Base-by-base conservation (phyloP, 2,888 invertebrate genomes). In the Sepioteuthis lessoniana region DNA sequence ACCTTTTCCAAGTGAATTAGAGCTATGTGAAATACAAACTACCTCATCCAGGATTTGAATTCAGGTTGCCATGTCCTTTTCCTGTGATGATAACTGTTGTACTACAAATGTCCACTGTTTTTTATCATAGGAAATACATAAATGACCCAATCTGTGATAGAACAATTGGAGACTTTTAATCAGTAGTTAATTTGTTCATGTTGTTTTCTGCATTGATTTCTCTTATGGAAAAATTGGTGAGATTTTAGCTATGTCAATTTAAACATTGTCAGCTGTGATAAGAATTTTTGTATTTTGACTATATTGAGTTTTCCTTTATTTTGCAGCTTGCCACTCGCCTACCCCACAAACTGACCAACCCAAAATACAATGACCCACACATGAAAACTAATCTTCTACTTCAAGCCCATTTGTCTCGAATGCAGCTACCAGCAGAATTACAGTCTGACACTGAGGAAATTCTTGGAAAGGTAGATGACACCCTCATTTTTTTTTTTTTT, bases 371-470 rank as follows among this genome's bases (percentile, higher is more conserved):
- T 97, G 99, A 99, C 97, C 99, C 99, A 0, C 99, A 99, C 97
- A 98, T 99, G 50, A 99, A 99, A 97, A 99, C 97, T 0, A 99
- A 99, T 97, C 98, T 99, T 47, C 97, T 99, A 94, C 97, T 99
- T 25, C 99, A 99, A 97, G 99, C 99, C 0, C 99, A 99, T 97
- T 98, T 99, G 31, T 99, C 99, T 0, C 98, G 99, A 25, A 98
- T 99, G 97, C 99, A 99, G 97, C 97, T 99, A 90, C 98, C 99
- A 0, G 99, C 99, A 0, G 99, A 99, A 97, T 97, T 99, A 94
- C 99, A 99, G 97, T 99, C 99, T 0, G 99, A 99, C 97, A 99
- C 99, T 0, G 99, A 99, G 96, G 97, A 98, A 4, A 98, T 99
- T 2, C 98, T 99, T 16, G 98, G 98, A 95, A 98, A 97, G 96